Percentiles rank a stretch among this genome's conserved stretches.
phyloP scores from a whole-genome alignment of 2,113 vertebrate genomes.

The Ranitomeya imitator region DNA sequence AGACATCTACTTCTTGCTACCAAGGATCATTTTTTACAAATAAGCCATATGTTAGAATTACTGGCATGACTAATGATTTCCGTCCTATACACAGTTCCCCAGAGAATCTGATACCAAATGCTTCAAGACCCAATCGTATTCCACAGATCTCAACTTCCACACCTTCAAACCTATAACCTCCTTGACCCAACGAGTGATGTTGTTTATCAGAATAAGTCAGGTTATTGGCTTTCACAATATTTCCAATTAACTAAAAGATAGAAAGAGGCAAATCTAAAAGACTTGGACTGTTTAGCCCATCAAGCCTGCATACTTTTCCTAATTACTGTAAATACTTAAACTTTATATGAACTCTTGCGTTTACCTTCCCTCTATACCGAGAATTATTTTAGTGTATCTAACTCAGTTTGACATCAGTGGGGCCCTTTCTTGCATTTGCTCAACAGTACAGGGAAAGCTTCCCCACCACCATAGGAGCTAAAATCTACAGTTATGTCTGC shows the following conservation, averaged over 20 bases:
- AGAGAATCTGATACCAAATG: neutral
- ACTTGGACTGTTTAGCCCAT: conserved; percentile 21
- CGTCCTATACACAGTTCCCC: neutral
- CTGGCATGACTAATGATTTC: conserved; percentile 3
- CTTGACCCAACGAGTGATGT: neutral
- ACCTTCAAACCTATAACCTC: neutral
- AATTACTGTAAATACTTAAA: conserved; percentile 53
- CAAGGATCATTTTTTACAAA: conserved; percentile 5
- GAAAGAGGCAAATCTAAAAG: neutral
- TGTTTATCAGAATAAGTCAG: conserved; percentile 26
- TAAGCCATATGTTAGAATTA: neutral
- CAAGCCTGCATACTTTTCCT: conserved; percentile 28
- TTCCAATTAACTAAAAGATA: conserved; percentile 19
- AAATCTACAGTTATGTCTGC: conserved; percentile 42
- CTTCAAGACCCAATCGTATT: neutral
- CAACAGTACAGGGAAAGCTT: conserved; percentile 18
- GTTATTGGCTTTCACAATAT: conserved; percentile 5
- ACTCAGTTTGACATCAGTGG: conserved; percentile 43
- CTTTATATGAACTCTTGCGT: conserved; percentile 37
- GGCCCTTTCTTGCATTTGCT: conserved; percentile 25
- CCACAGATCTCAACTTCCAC: neutral
- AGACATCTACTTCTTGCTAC: neutral
- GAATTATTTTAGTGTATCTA: conserved; percentile 49
- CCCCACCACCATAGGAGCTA: conserved; percentile 36
- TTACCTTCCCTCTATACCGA: conserved; percentile 23